Evolutionary conservation across 2,113 vertebrate species (phyloP), one percentile per base, ranked within the genome.

Genomic region (Melanocharis versteri): DNA sequence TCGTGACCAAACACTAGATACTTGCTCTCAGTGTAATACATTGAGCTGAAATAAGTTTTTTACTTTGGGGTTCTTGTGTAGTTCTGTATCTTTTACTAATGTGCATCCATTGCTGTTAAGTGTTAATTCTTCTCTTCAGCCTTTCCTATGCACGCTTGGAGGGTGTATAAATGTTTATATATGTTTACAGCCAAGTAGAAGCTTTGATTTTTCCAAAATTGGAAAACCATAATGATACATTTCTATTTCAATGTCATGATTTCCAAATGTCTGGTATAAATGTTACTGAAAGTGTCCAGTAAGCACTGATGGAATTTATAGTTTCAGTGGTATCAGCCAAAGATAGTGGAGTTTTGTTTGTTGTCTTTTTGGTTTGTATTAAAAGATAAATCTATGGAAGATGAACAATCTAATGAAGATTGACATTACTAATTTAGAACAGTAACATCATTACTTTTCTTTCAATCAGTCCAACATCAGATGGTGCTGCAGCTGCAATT

Each of bases 401-500:
- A 40, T 7, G 10, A 54, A 45, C 42, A 7, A 9, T 87, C 22
- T 75, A 10, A 65, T 33, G 37, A 81, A 89, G 22, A 51, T 4
- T 13, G n/a, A 47, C 42, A 5, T 87, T 40, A 27, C 31, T 90
- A 37, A 35, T 75, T 40, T 30, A 60, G 72, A 77, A 53, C 47
- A n/a, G 56, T 58, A 56, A 80, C 27, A 22, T 51, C 0, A 16
- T 60, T 77, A 13, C 94, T 94, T 97, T 87, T 53, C 68, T 86
- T 95, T 75, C 44, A 78, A 68, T 90, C 92, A 99, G 99, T 90
- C 99, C 99, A 11, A 99, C 99, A 13, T 99, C 99, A 51, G 98
- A 99, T 71, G 99, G 99, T 19, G 99, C 99, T 3, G 99, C 99
- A 60, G 99, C 99, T 26, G 99, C 98, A 5, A 5, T 99, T 91